A percentile compares a stretch with the other conserved stretches of the same genome.
Conservation (phyloP, 1,140 invertebrate species). For the Camponotus pennsylvanicus region DNA sequence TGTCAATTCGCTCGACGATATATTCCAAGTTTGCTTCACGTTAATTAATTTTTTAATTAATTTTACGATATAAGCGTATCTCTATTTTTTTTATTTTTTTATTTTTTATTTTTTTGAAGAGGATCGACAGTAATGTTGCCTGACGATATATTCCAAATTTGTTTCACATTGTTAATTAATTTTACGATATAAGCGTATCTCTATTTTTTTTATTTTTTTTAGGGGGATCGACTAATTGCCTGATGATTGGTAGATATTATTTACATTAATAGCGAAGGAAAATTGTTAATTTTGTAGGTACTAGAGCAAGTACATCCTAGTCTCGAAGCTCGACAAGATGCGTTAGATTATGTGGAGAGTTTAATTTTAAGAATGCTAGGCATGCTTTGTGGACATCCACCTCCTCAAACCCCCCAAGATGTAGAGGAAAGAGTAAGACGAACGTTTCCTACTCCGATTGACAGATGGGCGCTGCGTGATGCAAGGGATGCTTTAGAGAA, state of each 20-base stretch:
- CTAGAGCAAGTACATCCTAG: constrained; percentile 96
- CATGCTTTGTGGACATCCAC: constrained; percentile 94
- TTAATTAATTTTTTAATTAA: no score
- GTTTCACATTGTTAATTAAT: no score
- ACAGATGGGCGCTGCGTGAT: constrained; percentile 96
- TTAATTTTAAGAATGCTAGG: constrained; percentile 95
- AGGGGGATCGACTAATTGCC: not conserved
- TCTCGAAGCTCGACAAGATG: constrained; percentile 95
- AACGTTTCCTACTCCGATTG: constrained; percentile 97
- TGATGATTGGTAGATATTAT: not conserved
- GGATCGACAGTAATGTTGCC: no score
- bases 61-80: no score
- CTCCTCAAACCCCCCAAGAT: constrained; percentile 93
- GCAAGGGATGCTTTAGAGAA: constrained; percentile 94
- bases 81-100: no score
- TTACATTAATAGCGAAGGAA: not conserved
- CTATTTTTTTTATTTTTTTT: no score
- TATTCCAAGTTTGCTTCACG: no score
- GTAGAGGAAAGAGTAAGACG: constrained; percentile 96
- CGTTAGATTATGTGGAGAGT: constrained; percentile 96
- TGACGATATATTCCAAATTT: no score
- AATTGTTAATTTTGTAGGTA: constrained; percentile 88
- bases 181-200: not conserved
- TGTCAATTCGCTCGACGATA: not conserved
- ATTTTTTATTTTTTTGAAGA: no score